Percentiles rank a stretch among this genome's conserved stretches.
These are phyloP conservation scores for Diarsia dahlii DNA, from an alignment of 2,888 invertebrate species.

Conservation along the genomic window DNA sequence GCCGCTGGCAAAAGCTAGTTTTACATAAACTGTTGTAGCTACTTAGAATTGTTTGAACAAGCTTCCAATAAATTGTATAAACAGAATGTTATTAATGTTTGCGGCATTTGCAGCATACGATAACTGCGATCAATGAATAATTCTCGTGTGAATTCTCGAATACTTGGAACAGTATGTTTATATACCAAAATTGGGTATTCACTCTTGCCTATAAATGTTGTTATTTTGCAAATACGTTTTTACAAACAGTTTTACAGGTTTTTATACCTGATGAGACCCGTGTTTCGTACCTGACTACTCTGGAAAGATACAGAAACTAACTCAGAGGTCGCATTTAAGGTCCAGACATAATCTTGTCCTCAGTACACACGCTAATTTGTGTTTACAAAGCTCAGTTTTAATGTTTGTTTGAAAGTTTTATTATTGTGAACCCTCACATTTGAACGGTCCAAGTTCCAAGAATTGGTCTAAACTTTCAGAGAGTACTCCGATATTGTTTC, in stretches of 20 bases:
- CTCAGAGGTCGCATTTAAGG: no score
- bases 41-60: background rate
- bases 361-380: background rate
- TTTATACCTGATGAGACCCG: no score
- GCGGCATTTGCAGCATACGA: no score
- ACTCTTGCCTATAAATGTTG: no score
- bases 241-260: no score
- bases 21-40: no score
- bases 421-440: background rate
- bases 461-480: background rate
- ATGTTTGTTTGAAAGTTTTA: background rate
- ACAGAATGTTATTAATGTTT: background rate
- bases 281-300: no score
- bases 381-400: background rate
- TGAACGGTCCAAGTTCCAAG: background rate
- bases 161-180: background rate
- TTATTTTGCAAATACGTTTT: no score
- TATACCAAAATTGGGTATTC: background rate
- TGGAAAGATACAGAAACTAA: no score
- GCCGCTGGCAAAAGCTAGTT: no score
- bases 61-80: background rate
- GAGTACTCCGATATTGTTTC: background rate
- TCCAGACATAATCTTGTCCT: no score
- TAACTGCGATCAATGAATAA: background rate
- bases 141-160: background rate